Evolutionary conservation across 1,140 invertebrate genomes (phyloP).

Genomic region (Drosophila ogumai): DNA sequence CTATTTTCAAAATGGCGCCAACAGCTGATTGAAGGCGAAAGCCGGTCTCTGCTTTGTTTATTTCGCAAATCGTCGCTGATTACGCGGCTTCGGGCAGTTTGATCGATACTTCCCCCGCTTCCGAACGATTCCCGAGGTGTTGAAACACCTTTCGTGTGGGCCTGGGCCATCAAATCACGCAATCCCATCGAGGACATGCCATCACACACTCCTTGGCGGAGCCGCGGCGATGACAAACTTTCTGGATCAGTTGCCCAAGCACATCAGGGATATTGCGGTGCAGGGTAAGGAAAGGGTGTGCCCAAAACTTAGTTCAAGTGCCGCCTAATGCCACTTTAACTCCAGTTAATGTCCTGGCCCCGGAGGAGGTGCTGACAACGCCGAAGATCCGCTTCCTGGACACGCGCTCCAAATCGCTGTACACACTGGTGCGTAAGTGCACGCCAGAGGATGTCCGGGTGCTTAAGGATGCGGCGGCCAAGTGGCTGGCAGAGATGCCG

Average conservation of each 20-base stretch:
- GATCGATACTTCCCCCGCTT: constrained; percentile 63
- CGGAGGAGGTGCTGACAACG: constrained; percentile 63
- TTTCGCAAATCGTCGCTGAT: constrained; percentile 5
- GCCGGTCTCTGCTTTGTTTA: constrained; percentile 9
- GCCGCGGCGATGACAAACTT: constrained; percentile 58
- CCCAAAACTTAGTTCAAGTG: constrained; percentile 19
- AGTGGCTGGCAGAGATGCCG: constrained; percentile 64
- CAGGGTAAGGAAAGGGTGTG: constrained; percentile 53
- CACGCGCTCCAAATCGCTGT: constrained; percentile 37
- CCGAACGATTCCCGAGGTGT: constrained; percentile 60
- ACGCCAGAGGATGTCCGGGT: constrained; percentile 74
- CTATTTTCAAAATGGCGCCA: constrained; percentile 17
- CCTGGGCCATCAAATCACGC: constrained; percentile 48
- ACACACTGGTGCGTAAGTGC: constrained; percentile 54
- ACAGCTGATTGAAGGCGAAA: constrained; percentile 30
- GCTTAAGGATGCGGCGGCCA: constrained; percentile 74
- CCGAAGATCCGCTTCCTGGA: constrained; percentile 59
- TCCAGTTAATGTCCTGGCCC: constrained; percentile 62
- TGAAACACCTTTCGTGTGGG: constrained; percentile 61
- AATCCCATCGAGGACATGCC: constrained; percentile 46
- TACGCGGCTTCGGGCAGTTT: constrained; percentile 40
- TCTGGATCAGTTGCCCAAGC: constrained; percentile 64
- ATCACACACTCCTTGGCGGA: constrained; percentile 10
- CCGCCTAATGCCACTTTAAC: constrained; percentile 29
- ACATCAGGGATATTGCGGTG: constrained; percentile 54